Percentiles rank a stretch among this genome's conserved stretches.
Conservation (phyloP, 2,797 vertebrate species). For the Smutsia gigantea region DNA sequence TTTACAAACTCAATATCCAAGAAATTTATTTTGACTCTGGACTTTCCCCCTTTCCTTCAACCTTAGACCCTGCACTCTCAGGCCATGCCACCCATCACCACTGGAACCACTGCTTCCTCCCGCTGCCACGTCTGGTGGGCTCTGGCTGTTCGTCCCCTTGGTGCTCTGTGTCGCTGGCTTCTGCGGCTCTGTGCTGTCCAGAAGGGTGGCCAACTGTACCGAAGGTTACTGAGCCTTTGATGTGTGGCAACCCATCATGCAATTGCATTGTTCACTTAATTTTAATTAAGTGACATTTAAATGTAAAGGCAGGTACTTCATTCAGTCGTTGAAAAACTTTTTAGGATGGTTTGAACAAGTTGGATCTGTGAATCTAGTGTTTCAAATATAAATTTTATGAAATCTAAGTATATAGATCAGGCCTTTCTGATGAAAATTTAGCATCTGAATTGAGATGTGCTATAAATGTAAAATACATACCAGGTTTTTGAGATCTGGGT, state of each 20-base stretch:
- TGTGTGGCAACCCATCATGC: not conserved
- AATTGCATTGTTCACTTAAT: not conserved
- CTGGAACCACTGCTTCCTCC: not conserved
- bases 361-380: not conserved
- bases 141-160: not conserved
- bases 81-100: no score
- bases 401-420: not conserved
- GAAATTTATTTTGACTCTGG: not conserved
- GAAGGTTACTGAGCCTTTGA: not conserved
- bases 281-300: not conserved
- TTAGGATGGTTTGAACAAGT: no score
- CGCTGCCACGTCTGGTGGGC: no score
- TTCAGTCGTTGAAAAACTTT: not conserved
- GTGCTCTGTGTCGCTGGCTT: not conserved
- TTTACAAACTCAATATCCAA: not conserved
- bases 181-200: not conserved
- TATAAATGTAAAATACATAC: not conserved
- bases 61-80: not conserved
- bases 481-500: not conserved
- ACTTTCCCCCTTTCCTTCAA: not conserved
- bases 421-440: not conserved
- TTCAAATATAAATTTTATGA: not conserved
- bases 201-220: not conserved
- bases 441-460: not conserved
- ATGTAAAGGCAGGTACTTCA: not conserved